Base-by-base conservation (phyloP, 2,888 invertebrate species). In the Drosophila mimica region DNA sequence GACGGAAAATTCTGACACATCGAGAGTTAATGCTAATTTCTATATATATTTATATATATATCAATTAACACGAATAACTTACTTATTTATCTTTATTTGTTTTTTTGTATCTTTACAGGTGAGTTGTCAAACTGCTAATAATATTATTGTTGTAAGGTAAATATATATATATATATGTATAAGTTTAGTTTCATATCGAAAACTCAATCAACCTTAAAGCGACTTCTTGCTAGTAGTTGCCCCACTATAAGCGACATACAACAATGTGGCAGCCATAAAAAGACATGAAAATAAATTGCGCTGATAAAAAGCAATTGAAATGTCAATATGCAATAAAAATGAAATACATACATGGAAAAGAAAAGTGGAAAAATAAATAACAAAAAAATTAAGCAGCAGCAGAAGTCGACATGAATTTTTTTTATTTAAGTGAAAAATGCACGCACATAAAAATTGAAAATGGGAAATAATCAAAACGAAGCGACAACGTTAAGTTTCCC, bases 291-390 rank as follows among this genome's bases (percentile, higher is more conserved):
- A 76, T 76, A 82, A 79, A 82, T 77, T 79, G 74, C 62, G 68
- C 63, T 74, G 82, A 78, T 68, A 88, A 80, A 74, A 76, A 70
- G 60, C 74, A 76, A 82, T 84, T 75, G 71, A 82, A 81, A 76
- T 76, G 82, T 83, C 84, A 81, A 72, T 88, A 82, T 73, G 68
- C 56, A 71, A 70, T 74, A 77, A 80, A 58, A 61, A 63, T 54
- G 49, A 28, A 30, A 61, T 20, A 25, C 33, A 53, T 36, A 59
- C 51, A 40, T 40, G 51, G 51, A 52, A 33, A 48, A 54, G 8
- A 25, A 49, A 40, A 57, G 52, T 25, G 34, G 0, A n/a, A 52
- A 38, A 59, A 61, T n/a, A 28, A 28, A 53, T 34, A 58, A 9
- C 15, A 61, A 31, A 28, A 63, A 46, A n/a, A 43, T 34, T 15